Percentiles rank a stretch among this genome's conserved stretches.
phyloP scores from a whole-genome alignment of 2,113 vertebrate genomes.

The Corythoichthys intestinalis region DNA sequence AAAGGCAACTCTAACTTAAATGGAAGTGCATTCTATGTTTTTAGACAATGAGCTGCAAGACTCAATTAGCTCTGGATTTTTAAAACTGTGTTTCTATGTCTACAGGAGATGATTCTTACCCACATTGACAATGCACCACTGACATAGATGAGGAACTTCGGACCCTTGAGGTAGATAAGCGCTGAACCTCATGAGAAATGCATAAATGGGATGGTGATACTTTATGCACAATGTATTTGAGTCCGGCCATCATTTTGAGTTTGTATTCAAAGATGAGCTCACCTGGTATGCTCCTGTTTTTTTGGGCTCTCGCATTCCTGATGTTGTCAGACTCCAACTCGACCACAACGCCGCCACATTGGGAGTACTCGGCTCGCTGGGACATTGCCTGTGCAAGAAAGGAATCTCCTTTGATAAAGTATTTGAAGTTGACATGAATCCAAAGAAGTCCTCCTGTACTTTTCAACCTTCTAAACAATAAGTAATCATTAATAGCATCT shows the following conservation, averaged over 20 bases:
- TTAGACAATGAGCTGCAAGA: not conserved
- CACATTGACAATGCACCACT: slow-evolving; percentile 77
- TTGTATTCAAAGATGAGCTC: slow-evolving; percentile 19
- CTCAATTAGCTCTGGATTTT: not conserved
- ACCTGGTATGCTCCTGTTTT: slow-evolving; percentile 62
- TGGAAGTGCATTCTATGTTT: no score
- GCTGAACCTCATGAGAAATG: slow-evolving; percentile 61
- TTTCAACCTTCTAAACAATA: not conserved
- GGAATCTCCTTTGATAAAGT: not conserved
- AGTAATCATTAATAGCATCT: not conserved
- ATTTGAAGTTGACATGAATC: not conserved
- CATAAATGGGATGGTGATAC: slow-evolving; percentile 10
- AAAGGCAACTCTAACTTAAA: no score
- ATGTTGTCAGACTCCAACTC: slow-evolving; percentile 62
- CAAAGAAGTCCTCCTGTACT: not conserved
- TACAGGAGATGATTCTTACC: slow-evolving; percentile 64
- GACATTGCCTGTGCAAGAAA: slow-evolving; percentile 59
- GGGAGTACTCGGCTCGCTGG: slow-evolving; percentile 55
- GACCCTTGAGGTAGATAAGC: slow-evolving; percentile 69
- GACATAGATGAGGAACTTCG: slow-evolving; percentile 73
- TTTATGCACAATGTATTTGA: not conserved
- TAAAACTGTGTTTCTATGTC: not conserved
- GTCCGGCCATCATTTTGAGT: not conserved
- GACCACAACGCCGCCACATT: slow-evolving; percentile 58
- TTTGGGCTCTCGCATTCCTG: slow-evolving; percentile 48